Evolutionary conservation across 2,113 vertebrate species (phyloP), one percentile per base, ranked within the genome.

Genomic region (Cynoglossus semilaevis): DNA sequence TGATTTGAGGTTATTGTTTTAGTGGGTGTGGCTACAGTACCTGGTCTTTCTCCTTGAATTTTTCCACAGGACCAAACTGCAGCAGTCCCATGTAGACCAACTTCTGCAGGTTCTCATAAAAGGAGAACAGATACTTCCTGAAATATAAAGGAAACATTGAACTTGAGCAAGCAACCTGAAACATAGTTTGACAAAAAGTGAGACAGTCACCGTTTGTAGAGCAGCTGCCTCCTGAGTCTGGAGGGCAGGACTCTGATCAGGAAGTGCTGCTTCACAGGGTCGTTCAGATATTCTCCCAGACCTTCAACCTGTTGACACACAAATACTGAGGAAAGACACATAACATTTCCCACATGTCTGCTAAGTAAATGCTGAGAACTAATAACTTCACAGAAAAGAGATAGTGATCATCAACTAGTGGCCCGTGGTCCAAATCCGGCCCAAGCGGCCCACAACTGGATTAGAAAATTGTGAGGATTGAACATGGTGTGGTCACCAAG

Each of bases 21-120:
- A 38, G 9, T 38, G 9, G 37, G 12, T 41, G 38, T 41, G 38
- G 38, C 38, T n/a, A 13, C 7, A 10, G 50, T 51, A 99, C 97
- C 94, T 98, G 95, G 60, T 97, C 96, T 88, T 96, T 98, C 22
- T 98, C 96, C 86, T 94, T 94, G 74, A 97, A 96, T 77, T 94
- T 97, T 72, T 95, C 93, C 1, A 87, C 79, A 37, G 94, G 94
- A 1, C 93, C 94, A 46, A 98, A 97, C 79, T 98, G 96, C 49
- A 99, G 70, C 63, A 99, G 76, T 16, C 97, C 97, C 94, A 98
- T 97, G 63, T 91, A 97, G 74, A 90, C 92, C 17, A 99, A 68
- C 17, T 90, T 91, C 67, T 98, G 94, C 43, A 99, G 87, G 70
- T 85, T 94, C 87, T 98, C 94, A n/a, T 92, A 80, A 61, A 98